Evolutionary conservation across 1,140 invertebrate species (phyloP).

Genomic region (Platyscapa corneri): DNA sequence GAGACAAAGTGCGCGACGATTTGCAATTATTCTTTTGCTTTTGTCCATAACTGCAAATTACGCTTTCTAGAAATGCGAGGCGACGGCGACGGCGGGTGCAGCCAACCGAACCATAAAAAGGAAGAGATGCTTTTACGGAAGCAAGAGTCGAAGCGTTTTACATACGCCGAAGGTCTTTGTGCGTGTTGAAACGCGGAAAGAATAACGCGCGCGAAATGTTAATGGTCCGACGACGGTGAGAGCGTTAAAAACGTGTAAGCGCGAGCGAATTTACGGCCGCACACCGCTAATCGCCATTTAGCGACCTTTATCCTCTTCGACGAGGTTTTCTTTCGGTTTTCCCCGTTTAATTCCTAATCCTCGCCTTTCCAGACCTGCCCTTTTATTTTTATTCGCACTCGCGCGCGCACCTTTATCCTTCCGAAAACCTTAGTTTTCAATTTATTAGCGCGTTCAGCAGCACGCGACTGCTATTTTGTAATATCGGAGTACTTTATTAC

Average conservation of each 20-base stretch:
- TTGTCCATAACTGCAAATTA: neutral
- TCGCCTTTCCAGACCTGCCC: too few species aligned
- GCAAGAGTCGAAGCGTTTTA: slow-evolving; percentile 39
- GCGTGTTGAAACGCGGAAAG: slow-evolving; percentile 53
- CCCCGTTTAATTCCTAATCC: neutral
- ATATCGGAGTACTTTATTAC: too few species aligned
- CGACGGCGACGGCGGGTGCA: neutral
- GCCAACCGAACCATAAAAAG: slow-evolving; percentile 17
- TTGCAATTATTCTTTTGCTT: neutral
- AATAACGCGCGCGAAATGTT: slow-evolving; percentile 47
- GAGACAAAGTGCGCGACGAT: neutral
- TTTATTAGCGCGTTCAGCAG: too few species aligned
- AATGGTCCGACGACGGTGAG: slow-evolving; percentile 11
- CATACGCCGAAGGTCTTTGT: slow-evolving; percentile 55
- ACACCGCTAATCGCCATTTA: slow-evolving; percentile 22
- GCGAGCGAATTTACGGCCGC: slow-evolving; percentile 29
- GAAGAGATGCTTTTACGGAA: slow-evolving; percentile 52
- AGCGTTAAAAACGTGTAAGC: slow-evolving; percentile 19
- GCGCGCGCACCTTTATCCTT: too few species aligned
- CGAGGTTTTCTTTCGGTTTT: neutral
- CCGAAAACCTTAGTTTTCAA: too few species aligned
- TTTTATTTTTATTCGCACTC: neutral
- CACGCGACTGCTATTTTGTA: too few species aligned
- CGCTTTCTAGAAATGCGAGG: slow-evolving; percentile 27
- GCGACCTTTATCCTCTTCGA: slow-evolving; percentile 19